A percentile compares a stretch with the other conserved stretches of the same genome.
phyloP scores from a whole-genome alignment of 2,888 invertebrate genomes.

The Plusia festucae region DNA sequence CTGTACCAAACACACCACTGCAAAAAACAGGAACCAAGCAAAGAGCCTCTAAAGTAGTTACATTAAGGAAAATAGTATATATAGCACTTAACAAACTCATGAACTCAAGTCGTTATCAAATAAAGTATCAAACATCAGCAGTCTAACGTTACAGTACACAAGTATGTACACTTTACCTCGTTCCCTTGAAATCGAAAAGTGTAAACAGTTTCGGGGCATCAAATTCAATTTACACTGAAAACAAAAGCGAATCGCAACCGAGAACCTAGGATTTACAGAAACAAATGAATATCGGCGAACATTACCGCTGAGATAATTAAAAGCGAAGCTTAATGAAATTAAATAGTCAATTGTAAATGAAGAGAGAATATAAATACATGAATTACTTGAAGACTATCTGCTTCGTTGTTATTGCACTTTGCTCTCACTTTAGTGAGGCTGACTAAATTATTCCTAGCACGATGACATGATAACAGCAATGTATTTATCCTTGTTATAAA shows the following conservation, averaged over 20 bases:
- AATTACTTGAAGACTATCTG: not conserved
- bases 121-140: not conserved
- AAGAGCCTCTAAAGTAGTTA: too few relatives aligned
- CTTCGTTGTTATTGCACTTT: not conserved
- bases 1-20: too few relatives aligned
- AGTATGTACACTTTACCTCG: constrained; percentile 19
- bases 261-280: constrained; percentile 30
- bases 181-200: constrained; percentile 17
- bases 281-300: constrained; percentile 32
- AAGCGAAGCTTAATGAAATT: constrained; percentile 35
- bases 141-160: not conserved
- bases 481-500: not conserved
- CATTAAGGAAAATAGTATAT: too few relatives aligned
- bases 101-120: not conserved
- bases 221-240: constrained; percentile 33
- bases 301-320: constrained; percentile 30
- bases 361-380: constrained; percentile 14
- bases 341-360: constrained; percentile 16
- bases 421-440: not conserved
- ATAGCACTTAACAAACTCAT: not conserved
- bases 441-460: not conserved
- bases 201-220: constrained; percentile 19
- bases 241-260: constrained; percentile 29
- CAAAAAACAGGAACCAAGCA: too few relatives aligned
- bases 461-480: not conserved